phyloP scores from a whole-genome alignment of 92 coral and sea anemone species.

The Plumapathes pennacea region DNA sequence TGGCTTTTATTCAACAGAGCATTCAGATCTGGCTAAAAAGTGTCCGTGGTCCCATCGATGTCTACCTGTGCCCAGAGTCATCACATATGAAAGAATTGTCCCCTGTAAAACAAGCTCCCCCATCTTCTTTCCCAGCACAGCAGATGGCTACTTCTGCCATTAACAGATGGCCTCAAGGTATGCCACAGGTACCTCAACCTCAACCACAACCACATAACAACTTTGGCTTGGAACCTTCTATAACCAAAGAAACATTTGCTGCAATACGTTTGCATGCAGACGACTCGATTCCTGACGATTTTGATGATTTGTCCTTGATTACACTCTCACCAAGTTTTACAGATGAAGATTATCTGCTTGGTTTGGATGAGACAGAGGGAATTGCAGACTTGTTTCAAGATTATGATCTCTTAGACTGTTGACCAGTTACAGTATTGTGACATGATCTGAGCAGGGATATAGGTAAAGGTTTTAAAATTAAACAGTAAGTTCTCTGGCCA shows the following conservation, averaged over 20 bases:
- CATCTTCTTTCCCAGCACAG: not conserved
- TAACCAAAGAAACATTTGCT: no score
- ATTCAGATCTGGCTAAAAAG: conserved; percentile 96
- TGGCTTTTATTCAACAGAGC: conserved; percentile 66
- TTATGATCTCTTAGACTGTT: conserved; percentile 38
- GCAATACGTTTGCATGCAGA: no score
- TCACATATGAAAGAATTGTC: conserved; percentile 85
- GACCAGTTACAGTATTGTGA: no score
- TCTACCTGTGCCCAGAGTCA: conserved; percentile 87
- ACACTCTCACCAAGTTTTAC: conserved; percentile 80
- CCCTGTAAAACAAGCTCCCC: conserved; percentile 59
- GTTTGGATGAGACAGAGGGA: conserved; percentile 87
- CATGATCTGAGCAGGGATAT: not conserved
- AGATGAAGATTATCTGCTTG: conserved; percentile 73
- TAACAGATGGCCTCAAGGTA: conserved; percentile 33
- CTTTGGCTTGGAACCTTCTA: conserved; percentile 42
- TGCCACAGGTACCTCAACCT: conserved; percentile 10
- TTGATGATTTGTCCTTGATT: conserved; percentile 74
- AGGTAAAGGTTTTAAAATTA: not conserved
- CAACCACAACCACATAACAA: conserved; percentile 53
- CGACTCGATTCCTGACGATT: conserved; percentile 52
- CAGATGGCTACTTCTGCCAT: conserved; percentile 11
- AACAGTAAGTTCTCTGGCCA: no score
- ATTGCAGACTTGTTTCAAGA: conserved; percentile 86
- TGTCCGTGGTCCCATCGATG: conserved; percentile 89